Evolutionary conservation across 2,113 vertebrate genomes (phyloP).

Genomic region (Mormoops blainvillei): DNA sequence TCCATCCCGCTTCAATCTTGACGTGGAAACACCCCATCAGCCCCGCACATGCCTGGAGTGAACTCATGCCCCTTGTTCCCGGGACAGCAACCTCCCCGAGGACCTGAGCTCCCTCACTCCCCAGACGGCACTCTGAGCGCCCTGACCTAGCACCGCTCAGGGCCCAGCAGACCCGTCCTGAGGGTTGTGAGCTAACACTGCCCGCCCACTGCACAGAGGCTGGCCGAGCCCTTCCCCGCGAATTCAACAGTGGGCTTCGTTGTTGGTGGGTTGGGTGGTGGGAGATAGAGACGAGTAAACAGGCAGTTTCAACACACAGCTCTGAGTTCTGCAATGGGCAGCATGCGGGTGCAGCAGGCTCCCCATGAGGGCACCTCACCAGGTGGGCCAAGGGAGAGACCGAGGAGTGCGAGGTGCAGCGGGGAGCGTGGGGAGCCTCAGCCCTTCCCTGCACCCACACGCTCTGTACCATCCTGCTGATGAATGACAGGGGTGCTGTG

Average conservation of each 20-base stretch:
- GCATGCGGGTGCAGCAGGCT: rapidly evolving
- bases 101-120: rapidly evolving
- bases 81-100: background rate
- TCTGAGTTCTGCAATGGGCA: too few relatives aligned
- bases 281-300: rapidly evolving
- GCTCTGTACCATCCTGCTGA: background rate
- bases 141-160: rapidly evolving
- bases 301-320: too few relatives aligned
- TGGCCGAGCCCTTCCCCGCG: background rate
- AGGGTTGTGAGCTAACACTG: rapidly evolving
- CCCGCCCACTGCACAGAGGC: rapidly evolving
- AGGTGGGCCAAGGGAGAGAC: background rate
- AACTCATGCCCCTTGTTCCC: background rate
- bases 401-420: background rate
- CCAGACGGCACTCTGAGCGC: background rate
- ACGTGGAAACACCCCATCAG: background rate
- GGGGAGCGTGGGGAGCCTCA: rapidly evolving
- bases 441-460: background rate
- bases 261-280: rapidly evolving
- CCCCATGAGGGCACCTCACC: rapidly evolving
- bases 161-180: rapidly evolving
- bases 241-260: rapidly evolving
- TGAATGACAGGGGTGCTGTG: rapidly evolving
- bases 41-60: rapidly evolving
- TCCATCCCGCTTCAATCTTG: background rate